Base-by-base conservation (phyloP, 2,888 invertebrate genomes). In the Oxyteleia sp. region DNA sequence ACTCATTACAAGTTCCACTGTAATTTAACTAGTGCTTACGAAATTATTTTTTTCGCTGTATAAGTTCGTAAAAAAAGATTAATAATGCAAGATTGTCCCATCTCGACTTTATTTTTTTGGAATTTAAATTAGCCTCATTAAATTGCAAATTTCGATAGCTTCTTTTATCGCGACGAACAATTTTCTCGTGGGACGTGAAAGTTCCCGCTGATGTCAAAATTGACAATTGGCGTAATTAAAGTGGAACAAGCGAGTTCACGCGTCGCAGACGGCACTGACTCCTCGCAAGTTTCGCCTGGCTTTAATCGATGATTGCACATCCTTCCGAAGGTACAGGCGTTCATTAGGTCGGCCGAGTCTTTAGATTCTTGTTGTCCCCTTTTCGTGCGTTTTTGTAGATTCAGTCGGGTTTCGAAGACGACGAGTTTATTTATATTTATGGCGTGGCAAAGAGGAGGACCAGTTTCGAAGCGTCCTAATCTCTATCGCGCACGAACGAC, bases 351-450 rank as follows among this genome's bases (percentile, higher is more conserved):
- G 72, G 43, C 51, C 66, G 43, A 47, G 53, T 68, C 76, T 66
- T 55, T 45, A 38, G 41, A 59, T 15, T 72, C 57, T 61, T 69
- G 45, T 79, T 66, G 15, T 53, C 43, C 38, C 57, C 55, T 51
- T 79, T 61, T 43, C 64, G 23, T 76, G 59, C 69, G 59, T 82
- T 82, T 82, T 75, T 71, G 69, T 51, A n/a, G 38, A 79, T 74
- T 74, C 79, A 74, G 49, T 78, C 78, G 69, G 75, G 75, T 83
- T 84, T 84, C 55, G 45, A 66, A 66, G 64, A 72, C 84, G 80
- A 81, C 78, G 71, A 84, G 84, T 80, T 84, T 84, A 76, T 80
- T 84, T 80, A 80, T 84, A 84, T 84, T 84, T 84, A 80, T 80
- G 72, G 80, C 80, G 63, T 72, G 61, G 80, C 72, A 68, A 84